These are phyloP conservation scores for Neoseiulus cucumeris DNA, from an alignment of 1,140 invertebrate species.

Conservation along the genomic window DNA sequence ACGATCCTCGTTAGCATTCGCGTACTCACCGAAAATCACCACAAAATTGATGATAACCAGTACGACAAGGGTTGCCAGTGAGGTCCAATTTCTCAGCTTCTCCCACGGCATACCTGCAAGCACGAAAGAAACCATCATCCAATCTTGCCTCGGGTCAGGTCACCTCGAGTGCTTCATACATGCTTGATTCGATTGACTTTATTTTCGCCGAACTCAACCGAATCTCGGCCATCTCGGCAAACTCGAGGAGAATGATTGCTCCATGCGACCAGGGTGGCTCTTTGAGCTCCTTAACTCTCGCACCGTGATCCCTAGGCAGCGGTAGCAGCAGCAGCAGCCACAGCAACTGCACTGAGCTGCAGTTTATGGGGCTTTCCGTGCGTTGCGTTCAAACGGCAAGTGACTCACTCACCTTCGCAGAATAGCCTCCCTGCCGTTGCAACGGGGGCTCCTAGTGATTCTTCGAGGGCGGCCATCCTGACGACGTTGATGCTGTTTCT, in stretches of 20 bases:
- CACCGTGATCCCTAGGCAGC: neutral
- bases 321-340: neutral
- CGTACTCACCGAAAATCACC: slow-evolving; percentile 8
- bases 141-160: neutral
- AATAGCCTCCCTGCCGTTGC: slow-evolving; percentile 1
- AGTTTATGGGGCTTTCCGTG: neutral
- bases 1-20: too few species aligned
- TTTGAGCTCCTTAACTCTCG: neutral
- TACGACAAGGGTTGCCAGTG: neutral
- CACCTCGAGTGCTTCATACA: neutral
- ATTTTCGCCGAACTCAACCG: neutral
- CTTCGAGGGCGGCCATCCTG: too few species aligned
- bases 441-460: neutral
- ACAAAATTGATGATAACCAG: slow-evolving; percentile 9
- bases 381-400: neutral
- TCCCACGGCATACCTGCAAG: neutral
- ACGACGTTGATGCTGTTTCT: too few species aligned
- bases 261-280: neutral
- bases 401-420: neutral
- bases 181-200: neutral
- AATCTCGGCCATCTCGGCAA: neutral
- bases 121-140: neutral
- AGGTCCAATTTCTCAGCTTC: neutral
- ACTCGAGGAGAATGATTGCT: neutral
- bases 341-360: neutral